Conservation (phyloP, 2,113 vertebrate genomes). For the Seriola rivoliana region DNA sequence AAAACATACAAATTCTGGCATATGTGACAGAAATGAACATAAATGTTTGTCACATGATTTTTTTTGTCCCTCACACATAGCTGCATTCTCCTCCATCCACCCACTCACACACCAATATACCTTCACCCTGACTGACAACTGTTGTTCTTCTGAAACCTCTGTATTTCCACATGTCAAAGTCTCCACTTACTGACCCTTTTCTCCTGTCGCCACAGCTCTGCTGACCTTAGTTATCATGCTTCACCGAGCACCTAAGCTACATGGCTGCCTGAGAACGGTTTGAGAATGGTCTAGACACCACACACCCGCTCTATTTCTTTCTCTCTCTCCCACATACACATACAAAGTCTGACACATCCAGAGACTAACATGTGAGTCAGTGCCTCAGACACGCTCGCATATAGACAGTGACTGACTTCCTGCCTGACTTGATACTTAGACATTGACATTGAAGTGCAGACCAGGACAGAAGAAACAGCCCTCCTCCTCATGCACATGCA, state of each 20-base stretch:
- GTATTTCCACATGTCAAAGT: constrained; percentile 57
- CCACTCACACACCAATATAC: constrained; percentile 6
- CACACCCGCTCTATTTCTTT: background rate
- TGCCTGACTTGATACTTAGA: constrained; percentile 56
- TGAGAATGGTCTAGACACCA: constrained; percentile 52
- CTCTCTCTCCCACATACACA: constrained; percentile 22
- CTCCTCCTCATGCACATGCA: constrained; percentile 2
- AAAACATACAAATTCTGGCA: constrained; percentile 29
- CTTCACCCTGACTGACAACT: constrained; percentile 48
- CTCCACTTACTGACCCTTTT: constrained; percentile 51
- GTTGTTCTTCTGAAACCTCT: constrained; percentile 22
- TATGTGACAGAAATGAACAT: constrained; percentile 18
- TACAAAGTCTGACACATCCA: constrained; percentile 52
- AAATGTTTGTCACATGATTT: constrained; percentile 14
- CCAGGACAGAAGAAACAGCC: constrained; percentile 7
- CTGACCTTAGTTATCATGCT: constrained; percentile 74
- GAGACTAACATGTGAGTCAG: constrained; percentile 58
- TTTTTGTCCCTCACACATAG: background rate
- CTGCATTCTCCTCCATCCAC: background rate
- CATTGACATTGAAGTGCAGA: constrained; percentile 50
- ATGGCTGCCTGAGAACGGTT: constrained; percentile 54
- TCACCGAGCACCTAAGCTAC: constrained; percentile 68
- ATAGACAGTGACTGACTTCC: constrained; percentile 51
- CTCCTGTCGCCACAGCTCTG: constrained; percentile 52
- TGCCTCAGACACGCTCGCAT: constrained; percentile 36